These are phyloP conservation scores for Pipra filicauda DNA, from an alignment of 2,113 vertebrate genomes.

Conservation along the genomic window DNA sequence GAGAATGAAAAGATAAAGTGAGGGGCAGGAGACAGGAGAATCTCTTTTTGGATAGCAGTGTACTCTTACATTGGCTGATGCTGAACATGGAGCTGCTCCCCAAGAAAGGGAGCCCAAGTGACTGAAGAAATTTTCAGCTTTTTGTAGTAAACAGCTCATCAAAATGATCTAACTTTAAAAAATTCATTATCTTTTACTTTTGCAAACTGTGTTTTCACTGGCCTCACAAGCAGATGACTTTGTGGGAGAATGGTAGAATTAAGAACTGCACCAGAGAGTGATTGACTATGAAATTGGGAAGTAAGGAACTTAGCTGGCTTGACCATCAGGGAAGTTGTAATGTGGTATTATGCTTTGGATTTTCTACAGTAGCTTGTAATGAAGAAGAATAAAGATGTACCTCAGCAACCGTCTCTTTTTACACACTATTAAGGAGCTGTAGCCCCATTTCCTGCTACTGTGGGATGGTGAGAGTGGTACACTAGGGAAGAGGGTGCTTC, in stretches of 20 bases:
- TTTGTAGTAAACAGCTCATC: neutral
- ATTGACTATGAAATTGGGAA: neutral
- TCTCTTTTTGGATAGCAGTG: neutral
- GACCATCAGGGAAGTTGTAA: neutral
- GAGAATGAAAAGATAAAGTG: neutral
- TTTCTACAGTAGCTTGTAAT: neutral
- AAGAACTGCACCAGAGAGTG: neutral
- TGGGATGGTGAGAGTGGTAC: neutral
- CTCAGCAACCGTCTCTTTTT: neutral
- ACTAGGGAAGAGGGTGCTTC: neutral
- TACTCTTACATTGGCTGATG: neutral
- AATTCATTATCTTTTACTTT: neutral
- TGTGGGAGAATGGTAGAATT: neutral
- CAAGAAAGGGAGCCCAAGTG: neutral
- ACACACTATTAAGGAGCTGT: neutral
- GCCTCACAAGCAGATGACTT: neutral
- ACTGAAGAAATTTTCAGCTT: neutral
- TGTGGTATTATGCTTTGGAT: neutral
- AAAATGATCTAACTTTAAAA: neutral
- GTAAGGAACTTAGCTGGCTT: neutral
- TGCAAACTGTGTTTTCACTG: neutral
- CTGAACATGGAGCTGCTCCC: neutral
- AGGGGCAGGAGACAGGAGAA: neutral
- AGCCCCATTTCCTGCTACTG: neutral
- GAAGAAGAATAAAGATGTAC: neutral